phyloP scores from a whole-genome alignment of 2,113 vertebrate species.

The Copsychus sechellarum region DNA sequence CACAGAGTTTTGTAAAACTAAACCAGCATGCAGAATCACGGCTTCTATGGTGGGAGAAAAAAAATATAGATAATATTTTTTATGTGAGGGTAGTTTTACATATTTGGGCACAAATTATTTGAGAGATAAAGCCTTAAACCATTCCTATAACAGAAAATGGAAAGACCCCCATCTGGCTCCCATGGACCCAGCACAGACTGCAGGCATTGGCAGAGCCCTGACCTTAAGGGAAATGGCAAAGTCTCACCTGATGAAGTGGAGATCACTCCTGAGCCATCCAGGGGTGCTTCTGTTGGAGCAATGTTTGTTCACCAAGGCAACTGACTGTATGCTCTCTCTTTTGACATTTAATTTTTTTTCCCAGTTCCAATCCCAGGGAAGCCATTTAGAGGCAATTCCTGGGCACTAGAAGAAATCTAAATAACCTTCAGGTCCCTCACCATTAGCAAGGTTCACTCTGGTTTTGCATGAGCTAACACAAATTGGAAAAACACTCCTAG shows the following conservation, averaged over 20 bases:
- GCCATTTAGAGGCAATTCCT: not conserved
- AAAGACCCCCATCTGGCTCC: not conserved
- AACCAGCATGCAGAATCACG: not conserved
- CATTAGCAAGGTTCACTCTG: not conserved
- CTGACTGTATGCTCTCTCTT: not conserved
- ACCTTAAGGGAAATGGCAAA: not conserved
- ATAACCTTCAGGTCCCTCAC: not conserved
- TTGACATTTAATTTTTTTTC: not conserved
- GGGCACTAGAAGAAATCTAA: not conserved
- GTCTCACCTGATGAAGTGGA: not conserved
- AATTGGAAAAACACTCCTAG: not conserved
- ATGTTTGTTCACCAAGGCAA: not conserved
- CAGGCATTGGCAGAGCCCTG: not conserved
- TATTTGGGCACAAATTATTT: not conserved
- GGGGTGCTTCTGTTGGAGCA: not conserved
- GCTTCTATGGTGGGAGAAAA: not conserved
- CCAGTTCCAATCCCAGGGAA: not conserved
- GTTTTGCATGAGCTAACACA: not conserved
- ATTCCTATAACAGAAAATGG: fast-evolving
- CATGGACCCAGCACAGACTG: not conserved
- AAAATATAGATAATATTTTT: not conserved
- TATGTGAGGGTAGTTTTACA: not conserved
- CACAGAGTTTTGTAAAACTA: not conserved
- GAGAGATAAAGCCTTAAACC: not conserved
- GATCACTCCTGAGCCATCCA: not conserved